phyloP scores from a whole-genome alignment of 1,140 invertebrate genomes.

The Melanaphis sacchari region DNA sequence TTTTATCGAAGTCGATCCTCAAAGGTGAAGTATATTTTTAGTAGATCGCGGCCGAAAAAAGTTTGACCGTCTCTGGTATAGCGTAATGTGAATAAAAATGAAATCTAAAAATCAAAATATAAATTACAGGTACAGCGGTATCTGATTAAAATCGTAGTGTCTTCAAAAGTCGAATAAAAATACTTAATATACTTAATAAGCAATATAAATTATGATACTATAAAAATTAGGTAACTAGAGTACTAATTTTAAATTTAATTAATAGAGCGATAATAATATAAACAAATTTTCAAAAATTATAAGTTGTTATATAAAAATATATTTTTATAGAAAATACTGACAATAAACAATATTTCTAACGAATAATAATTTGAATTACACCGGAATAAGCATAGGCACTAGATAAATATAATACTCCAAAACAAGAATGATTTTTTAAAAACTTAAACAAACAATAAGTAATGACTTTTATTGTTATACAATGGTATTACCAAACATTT shows the following conservation, averaged over 20 bases:
- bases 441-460: background rate
- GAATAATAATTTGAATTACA: background rate
- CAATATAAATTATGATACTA: background rate
- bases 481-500: constrained; percentile 78
- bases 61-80: too few species aligned
- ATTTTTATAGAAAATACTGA: background rate
- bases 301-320: background rate
- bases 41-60: too few species aligned
- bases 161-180: background rate
- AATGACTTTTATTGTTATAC: background rate
- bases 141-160: background rate
- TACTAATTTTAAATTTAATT: background rate
- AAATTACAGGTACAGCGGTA: background rate
- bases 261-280: background rate
- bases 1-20: too few species aligned
- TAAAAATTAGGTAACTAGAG: background rate
- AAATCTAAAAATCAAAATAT: background rate
- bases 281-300: background rate
- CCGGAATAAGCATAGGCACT: background rate
- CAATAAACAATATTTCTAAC: background rate
- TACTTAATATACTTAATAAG: background rate
- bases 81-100: too few species aligned
- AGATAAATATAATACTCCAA: background rate
- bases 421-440: too few species aligned
- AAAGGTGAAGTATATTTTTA: too few species aligned